Evolutionary conservation across 2,888 invertebrate species (phyloP), one percentile per base, ranked within the genome.

Genomic region (Leptopterna dolabrata): DNA sequence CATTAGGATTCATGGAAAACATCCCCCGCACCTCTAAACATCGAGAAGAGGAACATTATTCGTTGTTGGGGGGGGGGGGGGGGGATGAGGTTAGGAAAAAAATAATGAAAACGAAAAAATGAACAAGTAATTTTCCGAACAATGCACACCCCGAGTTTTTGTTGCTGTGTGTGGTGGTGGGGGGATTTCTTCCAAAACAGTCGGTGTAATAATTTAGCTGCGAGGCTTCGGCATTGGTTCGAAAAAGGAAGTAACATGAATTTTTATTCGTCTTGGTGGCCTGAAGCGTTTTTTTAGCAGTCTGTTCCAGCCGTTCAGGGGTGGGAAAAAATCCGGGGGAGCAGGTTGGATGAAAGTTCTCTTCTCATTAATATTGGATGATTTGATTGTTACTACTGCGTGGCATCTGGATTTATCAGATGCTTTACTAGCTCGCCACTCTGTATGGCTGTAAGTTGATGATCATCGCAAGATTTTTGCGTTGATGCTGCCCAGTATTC

Each of bases 1-100:
- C 83, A 83, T 83, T 83, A 83, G 70, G 70, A 83, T 83, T 83
- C 83, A 83, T 83, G 83, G 70, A 83, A 83, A 83, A 45, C 36
- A 27, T 36, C 19, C 36, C 36, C 16, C 16, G 73, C 16, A 36
- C 30, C 36, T 36, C n/a, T 16, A 78, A 78, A 27, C 45, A 78
- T 19, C 16, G 43, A 78, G 78, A 78, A 78, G 19, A 16, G 36
- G 30, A 73, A 41, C 19, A 41, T n/a, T 73, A 73, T 19, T 73
- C 11, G 30, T 30, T n/a, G 16, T 16, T n/a, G n/a, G n/a, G n/a
- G n/a, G 16, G 16, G 71, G 36, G 71, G 43, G 36, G 78, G 78
- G 27, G 45, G 43, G 36, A 41, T 51, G 51, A 51, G 81, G 81
- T 47, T 81, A 16, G 55, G 55, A 51, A 24, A 51, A 81, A 51